Base-by-base conservation (phyloP, 2,797 vertebrate genomes). In the Loriculus beryllinus region DNA sequence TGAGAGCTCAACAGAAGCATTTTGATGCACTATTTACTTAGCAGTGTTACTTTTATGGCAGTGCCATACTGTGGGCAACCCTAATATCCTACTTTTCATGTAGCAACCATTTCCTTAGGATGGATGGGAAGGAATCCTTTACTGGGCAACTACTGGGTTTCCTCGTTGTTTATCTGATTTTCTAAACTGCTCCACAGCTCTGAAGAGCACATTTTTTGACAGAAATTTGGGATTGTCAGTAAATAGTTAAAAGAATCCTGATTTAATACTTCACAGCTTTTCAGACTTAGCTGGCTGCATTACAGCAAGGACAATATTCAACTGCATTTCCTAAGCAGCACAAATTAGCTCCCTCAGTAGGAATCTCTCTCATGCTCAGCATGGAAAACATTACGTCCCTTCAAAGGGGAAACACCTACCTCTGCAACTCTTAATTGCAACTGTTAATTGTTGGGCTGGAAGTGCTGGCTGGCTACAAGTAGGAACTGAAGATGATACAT, bases 361-460 rank as follows among this genome's bases (percentile, higher is more conserved):
- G 93, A 82, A 92, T 71, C 64, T 82, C 59, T 92, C 80, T 88
- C 51, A 71, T 39, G 69, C 84, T 87, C 94, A 92, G 93, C 95
- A 80, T 10, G 88, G 83, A 72, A 82, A 90, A 77, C 60, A 78
- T 67, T 83, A 49, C 57, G 51, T 93, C 77, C 56, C 83, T 82
- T 48, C 19, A 33, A 64, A 88, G 48, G 88, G 67, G 86, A 93
- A 96, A 92, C 90, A 95, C 92, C 92, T 86, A 84, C 86, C 78
- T 84, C 78, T 82, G 90, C 86, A 86, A 14, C 81, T 88, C 81
- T 68, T 95, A 94, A 96, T 92, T 96, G 95, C 60, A 45, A 7
- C 75, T 79, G 77, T 90, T 95, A 95, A 95, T 92, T 88, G 67
- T 57, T 1, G 1, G 69, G 77, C 70, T 81, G 88, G 70, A 67